Percentiles rank a stretch among this genome's conserved stretches.
These are phyloP conservation scores for Pseudorectes ferrugineus DNA, from an alignment of 2,113 vertebrate species.

Conservation along the genomic window DNA sequence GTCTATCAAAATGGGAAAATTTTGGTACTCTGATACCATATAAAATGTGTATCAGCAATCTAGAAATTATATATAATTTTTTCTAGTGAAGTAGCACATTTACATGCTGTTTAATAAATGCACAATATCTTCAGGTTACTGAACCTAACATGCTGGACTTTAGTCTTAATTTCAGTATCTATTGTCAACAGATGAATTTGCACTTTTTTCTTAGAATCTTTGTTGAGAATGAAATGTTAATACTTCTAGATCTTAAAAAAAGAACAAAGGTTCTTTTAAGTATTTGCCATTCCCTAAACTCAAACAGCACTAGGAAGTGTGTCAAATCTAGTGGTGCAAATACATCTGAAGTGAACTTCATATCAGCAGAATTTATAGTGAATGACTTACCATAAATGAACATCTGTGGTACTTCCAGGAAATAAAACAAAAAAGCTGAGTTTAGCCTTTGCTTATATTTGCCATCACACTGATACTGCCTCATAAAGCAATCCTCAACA, in stretches of 20 bases:
- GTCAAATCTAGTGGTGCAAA: not conserved
- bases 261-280: not conserved
- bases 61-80: not conserved
- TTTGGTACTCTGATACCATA: not conserved
- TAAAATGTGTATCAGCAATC: not conserved
- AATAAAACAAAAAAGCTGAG: not conserved
- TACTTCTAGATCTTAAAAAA: not conserved
- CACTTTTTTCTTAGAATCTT: not conserved
- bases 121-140: not conserved
- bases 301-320: not conserved
- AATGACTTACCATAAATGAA: not conserved
- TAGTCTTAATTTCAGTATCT: not conserved
- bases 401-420: not conserved
- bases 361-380: not conserved
- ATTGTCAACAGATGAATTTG: not conserved
- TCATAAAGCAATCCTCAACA: not conserved
- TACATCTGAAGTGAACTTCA: not conserved
- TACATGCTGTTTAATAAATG: not conserved
- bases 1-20: not conserved
- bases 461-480: not conserved
- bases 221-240: not conserved
- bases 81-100: not conserved
- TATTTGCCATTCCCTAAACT: not conserved
- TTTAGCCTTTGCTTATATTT: not conserved
- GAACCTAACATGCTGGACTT: not conserved